Base-by-base conservation (phyloP, 2,888 invertebrate species). In the Nyleta sp. region DNA sequence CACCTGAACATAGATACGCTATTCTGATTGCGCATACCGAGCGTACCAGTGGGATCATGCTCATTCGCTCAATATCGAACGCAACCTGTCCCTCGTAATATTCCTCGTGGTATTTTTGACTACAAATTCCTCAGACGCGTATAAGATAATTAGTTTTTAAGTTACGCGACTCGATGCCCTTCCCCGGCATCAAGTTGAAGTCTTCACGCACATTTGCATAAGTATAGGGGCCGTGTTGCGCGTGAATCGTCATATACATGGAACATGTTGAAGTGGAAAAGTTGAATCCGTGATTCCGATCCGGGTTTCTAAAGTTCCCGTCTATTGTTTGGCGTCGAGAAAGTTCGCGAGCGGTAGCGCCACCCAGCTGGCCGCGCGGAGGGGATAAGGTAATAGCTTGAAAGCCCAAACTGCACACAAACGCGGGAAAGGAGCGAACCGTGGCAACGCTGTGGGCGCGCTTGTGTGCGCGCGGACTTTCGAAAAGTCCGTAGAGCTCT, bases 361-460 rank as follows among this genome's bases (percentile, higher is more conserved):
- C 60, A 72, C 71, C 60, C 48, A 62, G 60, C 38, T 38, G n/a
- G 10, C 6, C 13, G n/a, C 1, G 20, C n/a, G 52, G 76, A n/a
- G 65, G 74, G 71, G 65, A 74, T 59, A 70, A 70, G 73, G 68
- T 78, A 73, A 52, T 53, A 44, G 59, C 73, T 78, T 68, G 60
- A 68, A 78, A 78, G 72, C 68, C 73, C 68, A 78, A 68, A 62
- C 77, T 44, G 60, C 46, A 68, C 74, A 59, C 65, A 67, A 59
- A 53, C 70, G 24, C 0, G 42, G 20, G 40, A 38, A 46, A 22
- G 17, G 35, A 24, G 10, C 22, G 20, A 35, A 38, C 18, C 22
- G 42, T 33, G 53, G 33, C n/a, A 28, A 33, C 52, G 38, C 33
- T n/a, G 22, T 72, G 72, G 11, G 50, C 10, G 64, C 24, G 22